Evolutionary conservation across 2,113 vertebrate species (phyloP).

Genomic region (Fregata magnificens): DNA sequence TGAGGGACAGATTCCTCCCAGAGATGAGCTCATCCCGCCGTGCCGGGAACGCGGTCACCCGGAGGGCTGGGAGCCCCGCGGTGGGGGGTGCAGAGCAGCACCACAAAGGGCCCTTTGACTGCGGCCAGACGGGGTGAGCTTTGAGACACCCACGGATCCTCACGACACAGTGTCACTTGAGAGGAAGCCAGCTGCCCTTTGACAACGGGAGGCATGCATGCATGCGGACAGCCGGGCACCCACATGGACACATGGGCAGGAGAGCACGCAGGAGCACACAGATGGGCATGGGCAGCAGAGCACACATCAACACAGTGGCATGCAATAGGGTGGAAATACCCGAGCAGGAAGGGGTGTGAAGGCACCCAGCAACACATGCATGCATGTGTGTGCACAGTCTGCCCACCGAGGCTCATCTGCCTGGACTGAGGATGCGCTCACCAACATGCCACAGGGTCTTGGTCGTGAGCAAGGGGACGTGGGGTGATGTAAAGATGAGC

Average conservation of each 20-base stretch:
- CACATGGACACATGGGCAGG: accelerated
- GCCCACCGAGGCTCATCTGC: neutral
- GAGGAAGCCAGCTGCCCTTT: conserved; percentile 40
- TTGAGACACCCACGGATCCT: conserved; percentile 19
- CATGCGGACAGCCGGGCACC: accelerated
- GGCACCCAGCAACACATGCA: neutral
- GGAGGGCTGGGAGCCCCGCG: neutral
- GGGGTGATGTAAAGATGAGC: neutral
- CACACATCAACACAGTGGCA: neutral
- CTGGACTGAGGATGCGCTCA: neutral
- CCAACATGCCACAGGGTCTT: accelerated
- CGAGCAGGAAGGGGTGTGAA: accelerated
- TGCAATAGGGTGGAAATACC: neutral
- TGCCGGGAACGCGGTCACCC: conserved; percentile 49
- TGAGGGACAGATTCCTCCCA: conserved; percentile 32
- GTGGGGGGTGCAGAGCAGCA: neutral
- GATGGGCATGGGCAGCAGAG: neutral
- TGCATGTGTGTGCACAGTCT: accelerated
- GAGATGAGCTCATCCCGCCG: conserved; percentile 64
- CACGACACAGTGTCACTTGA: neutral
- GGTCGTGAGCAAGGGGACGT: accelerated
- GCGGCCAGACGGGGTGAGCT: neutral
- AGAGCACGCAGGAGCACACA: neutral
- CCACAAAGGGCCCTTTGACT: conserved; percentile 73
- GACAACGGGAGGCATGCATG: accelerated